Evolutionary conservation across 2,113 vertebrate species (phyloP).

Genomic region (Eudyptes chrysolophus): DNA sequence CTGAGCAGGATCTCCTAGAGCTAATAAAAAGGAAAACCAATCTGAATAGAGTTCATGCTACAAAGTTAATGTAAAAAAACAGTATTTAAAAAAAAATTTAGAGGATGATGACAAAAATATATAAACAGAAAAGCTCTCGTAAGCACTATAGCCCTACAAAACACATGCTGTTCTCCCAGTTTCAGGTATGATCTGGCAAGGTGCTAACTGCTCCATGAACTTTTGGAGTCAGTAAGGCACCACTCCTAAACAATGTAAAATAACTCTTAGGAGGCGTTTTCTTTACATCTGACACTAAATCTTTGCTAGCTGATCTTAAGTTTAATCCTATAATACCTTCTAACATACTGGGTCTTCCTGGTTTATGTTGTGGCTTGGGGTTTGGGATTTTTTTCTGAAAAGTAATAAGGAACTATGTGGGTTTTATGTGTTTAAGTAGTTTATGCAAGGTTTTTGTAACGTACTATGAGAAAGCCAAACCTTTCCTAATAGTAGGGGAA

Average conservation of each 20-base stretch:
- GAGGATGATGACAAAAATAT: not conserved
- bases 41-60: not conserved
- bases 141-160: not conserved
- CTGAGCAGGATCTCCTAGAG: conserved; percentile 22
- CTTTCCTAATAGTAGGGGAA: not conserved
- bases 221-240: not conserved
- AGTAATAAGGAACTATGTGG: not conserved
- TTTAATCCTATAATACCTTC: not conserved
- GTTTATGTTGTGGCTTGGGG: not conserved
- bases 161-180: not conserved
- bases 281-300: not conserved
- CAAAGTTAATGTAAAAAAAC: not conserved
- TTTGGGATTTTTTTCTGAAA: not conserved
- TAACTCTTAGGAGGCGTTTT: not conserved
- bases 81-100: not conserved
- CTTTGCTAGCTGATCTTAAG: not conserved
- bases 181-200: conserved; percentile 7
- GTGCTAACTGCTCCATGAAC: not conserved
- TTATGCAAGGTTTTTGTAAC: not conserved
- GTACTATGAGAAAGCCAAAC: not conserved
- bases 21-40: not conserved
- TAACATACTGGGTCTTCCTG: not conserved
- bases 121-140: not conserved
- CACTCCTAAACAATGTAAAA: not conserved
- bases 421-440: not conserved